Evolutionary conservation across 1,140 invertebrate species (phyloP), one percentile per base, ranked within the genome.

Genomic region (Heliothis virescens): DNA sequence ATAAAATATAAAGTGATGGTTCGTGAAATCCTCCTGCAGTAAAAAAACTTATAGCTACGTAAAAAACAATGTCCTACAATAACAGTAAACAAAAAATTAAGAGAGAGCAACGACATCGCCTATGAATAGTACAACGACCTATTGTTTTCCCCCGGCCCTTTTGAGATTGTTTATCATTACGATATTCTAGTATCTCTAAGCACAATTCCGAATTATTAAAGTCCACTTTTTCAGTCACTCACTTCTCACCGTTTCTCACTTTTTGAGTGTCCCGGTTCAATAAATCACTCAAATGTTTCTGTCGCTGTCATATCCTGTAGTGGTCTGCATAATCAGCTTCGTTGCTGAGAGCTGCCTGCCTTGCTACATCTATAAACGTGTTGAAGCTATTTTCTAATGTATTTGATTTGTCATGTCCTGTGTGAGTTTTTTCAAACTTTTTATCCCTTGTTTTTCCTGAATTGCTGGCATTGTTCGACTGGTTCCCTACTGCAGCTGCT

Each of bases 351-450:
- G 87, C 90, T 13, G 84, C 81, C 57, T 85, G 76, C 73, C 89
- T 88, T 41, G 88, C 86, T n/a, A 85, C 71, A 48, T 88, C 84
- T 82, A 79, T 86, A 74, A 87, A 91, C 29, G 71, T 82, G 47
- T 87, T 80, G 15, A 87, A 83, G 16, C 86, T 69, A 26, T 29
- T 82, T n/a, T 89, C 83, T 10, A 60, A 50, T 29, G 72, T 83
- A 65, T 73, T 85, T 69, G 41, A 41, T 59, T 50, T 71, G 62
- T 86, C 75, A 62, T 85, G 76, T 7, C 80, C 85, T 67, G 53
- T 81, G 67, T 87, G 67, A 60, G 72, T 72, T n/a, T 87, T 76
- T 81, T 84, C 73, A 79, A 85, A 85, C 15, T 16, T 67, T 18
- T 85, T 80, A 21, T 80, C 82, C 16, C 82, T 82, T 13, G 71